phyloP scores from a whole-genome alignment of 2,888 invertebrate genomes.

The Lobophora halterata region DNA sequence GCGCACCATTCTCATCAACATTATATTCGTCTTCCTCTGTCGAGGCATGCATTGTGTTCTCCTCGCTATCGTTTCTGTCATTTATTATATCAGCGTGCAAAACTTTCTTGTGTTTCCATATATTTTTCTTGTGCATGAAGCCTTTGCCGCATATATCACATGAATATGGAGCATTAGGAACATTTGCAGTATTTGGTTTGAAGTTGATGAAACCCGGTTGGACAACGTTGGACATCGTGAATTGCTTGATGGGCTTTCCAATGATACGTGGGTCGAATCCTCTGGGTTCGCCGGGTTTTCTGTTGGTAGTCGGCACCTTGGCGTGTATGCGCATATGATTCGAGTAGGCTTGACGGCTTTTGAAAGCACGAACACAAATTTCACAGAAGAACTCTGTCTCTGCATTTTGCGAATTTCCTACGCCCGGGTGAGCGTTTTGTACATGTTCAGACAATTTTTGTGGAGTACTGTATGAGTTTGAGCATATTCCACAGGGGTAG shows the following conservation, averaged over 20 bases:
- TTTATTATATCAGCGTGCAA: constrained; percentile 70
- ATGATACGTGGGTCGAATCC: constrained; percentile 69
- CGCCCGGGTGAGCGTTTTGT: constrained; percentile 71
- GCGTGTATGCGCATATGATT: constrained; percentile 79
- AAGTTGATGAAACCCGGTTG: constrained; percentile 60
- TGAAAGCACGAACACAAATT: constrained; percentile 81
- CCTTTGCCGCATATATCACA: constrained; percentile 85
- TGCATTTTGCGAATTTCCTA: constrained; percentile 40
- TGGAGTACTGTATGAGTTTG: constrained; percentile 82
- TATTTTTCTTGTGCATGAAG: constrained; percentile 78
- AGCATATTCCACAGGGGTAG: constrained; percentile 81
- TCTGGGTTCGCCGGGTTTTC: constrained; percentile 63
- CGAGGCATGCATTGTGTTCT: constrained; percentile 75
- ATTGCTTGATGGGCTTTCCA: constrained; percentile 67
- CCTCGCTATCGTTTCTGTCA: constrained; percentile 73
- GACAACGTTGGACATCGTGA: constrained; percentile 42
- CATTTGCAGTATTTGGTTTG: constrained; percentile 59
- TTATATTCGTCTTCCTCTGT: constrained; percentile 75
- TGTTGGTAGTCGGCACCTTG: constrained; percentile 74
- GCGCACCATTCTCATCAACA: constrained; percentile 66
- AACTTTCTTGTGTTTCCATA: constrained; percentile 79
- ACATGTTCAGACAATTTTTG: constrained; percentile 81
- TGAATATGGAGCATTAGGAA: constrained; percentile 76
- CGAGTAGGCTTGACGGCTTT: constrained; percentile 77
- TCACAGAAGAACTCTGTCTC: constrained; percentile 77